Base-by-base conservation (phyloP, 2,888 invertebrate species). In the Aphodius granarius region DNA sequence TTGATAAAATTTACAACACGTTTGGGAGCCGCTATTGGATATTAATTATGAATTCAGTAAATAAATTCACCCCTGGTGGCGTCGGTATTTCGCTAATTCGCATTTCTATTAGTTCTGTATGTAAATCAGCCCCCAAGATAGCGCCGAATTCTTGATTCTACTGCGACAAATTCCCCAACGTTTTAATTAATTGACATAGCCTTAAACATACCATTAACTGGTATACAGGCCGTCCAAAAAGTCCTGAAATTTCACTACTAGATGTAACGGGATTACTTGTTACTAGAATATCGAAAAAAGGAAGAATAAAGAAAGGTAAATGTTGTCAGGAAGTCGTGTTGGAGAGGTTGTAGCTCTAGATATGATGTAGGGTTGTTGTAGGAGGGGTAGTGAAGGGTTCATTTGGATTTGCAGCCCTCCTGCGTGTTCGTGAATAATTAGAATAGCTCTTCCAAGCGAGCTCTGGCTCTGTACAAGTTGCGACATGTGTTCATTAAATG, bases 21-120 rank as follows among this genome's bases (percentile, higher is more conserved):
- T 43, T 77, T 43, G 71, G 68, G 66, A 20, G 66, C 16, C 20
- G 21, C 72, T 73, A 73, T 73, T 66, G 66, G 77, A 76, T 80
- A 79, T 78, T 79, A 78, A 79, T 79, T 78, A 76, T 76, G 76
- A 76, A 77, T 77, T 73, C 73, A 70, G 74, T 77, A 77, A 78
- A 79, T 78, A 78, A 76, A 79, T 79, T 75, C 75, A 71, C 66
- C 79, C 78, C 78, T 77, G 71, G n/a, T n/a, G 76, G 74, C 78
- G 70, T 76, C 73, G 66, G 73, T 77, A 78, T 75, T 77, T 78
- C 76, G 73, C 81, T 79, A 79, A 80, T 80, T 81, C 80, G 78
- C 78, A 80, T 79, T 81, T 81, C 80, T 81, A 81, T 81, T 80
- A 79, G 81, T 78, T 81, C 80, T 80, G 77, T 78, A 81, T 80